A percentile compares a stretch with the other conserved stretches of the same genome.
phyloP scores from a whole-genome alignment of 2,113 vertebrate species.

The Copsychus sechellarum region DNA sequence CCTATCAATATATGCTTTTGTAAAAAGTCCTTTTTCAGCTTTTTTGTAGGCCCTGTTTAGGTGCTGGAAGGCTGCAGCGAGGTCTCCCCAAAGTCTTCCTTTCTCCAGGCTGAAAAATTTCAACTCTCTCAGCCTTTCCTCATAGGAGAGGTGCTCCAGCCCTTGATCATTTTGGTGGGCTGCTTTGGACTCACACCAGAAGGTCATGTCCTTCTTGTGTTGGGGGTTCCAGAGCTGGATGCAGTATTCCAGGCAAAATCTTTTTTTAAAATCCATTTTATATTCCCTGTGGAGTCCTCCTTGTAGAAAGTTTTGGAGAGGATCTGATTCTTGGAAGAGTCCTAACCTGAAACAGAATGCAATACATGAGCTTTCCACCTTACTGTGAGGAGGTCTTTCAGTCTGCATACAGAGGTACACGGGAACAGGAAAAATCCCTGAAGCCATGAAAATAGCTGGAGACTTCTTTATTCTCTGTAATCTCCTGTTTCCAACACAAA shows the following conservation, averaged over 20 bases:
- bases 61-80: neutral
- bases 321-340: neutral
- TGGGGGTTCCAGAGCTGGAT: neutral
- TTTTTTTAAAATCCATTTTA: neutral
- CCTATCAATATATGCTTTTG: neutral
- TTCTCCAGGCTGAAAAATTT: too few species aligned
- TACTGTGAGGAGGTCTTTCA: neutral
- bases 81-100: neutral
- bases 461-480: neutral
- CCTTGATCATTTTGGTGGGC: neutral
- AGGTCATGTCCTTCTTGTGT: neutral
- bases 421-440: neutral
- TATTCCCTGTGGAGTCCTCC: neutral
- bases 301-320: neutral
- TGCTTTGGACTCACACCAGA: neutral
- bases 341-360: neutral
- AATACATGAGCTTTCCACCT: neutral
- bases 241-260: neutral
- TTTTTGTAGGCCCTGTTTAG: neutral
- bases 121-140: neutral
- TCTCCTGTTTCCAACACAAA: neutral
- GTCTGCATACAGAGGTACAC: neutral
- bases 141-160: neutral
- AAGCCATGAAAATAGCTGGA: neutral
- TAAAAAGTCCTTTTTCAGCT: neutral